Evolutionary conservation across 2,888 invertebrate genomes (phyloP), one percentile per base, ranked within the genome.

Genomic region (Drosophila neotestacea): DNA sequence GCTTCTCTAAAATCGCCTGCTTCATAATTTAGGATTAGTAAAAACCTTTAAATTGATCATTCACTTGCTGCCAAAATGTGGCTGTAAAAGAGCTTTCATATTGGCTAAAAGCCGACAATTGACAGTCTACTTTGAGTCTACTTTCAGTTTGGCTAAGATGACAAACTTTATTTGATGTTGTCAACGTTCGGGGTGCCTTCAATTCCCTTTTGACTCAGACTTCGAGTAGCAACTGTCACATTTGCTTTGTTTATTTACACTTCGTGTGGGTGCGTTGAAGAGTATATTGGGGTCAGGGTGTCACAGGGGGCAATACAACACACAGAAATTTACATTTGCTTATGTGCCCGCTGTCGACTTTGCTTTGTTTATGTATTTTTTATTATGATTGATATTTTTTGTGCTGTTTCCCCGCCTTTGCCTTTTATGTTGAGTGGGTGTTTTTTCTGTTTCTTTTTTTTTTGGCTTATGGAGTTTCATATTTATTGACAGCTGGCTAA

Each of bases 341-440:
- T 71, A 69, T 81, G 77, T 75, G 69, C 67, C 68, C 50, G 81
- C 69, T 74, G 74, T 79, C 66, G 79, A 63, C 70, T 76, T 78
- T 79, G 70, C 80, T 77, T 79, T 81, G 83, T 82, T 79, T 81
- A 79, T 82, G 80, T 77, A 82, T 79, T 81, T 82, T 81, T 81
- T 81, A 81, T 81, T 81, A 81, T 81, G 83, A 81, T 81, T 81
- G 81, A 81, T 81, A 82, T 81, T 81, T 82, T 79, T 79, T 67
- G 22, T 22, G 22, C 22, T 22, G 22, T 22, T 22, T 22, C 22
- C 22, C 22, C 22, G 22, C 22, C 22, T 22, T 44, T 65, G 32
- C 51, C 41, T 41, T 48, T 32, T 4, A 27, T 59, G 32, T 60
- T 51, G 46, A 65, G 54, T 47, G 32, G 39, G 7, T 16, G n/a